phyloP scores from a whole-genome alignment of 2,797 vertebrate species.

The Cygnus olor region DNA sequence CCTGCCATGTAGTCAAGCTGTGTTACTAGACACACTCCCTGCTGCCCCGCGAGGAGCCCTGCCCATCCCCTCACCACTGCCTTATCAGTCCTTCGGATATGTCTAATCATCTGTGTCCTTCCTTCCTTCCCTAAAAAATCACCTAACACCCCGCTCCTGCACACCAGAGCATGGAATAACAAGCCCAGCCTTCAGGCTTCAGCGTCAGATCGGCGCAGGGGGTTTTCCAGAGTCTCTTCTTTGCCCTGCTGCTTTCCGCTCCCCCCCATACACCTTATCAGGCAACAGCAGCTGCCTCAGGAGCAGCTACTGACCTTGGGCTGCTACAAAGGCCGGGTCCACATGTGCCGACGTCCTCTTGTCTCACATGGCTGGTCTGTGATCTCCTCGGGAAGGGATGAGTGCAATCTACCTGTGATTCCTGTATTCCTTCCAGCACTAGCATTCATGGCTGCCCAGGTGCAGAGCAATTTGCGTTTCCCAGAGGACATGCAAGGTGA shows the following conservation, averaged over 20 bases:
- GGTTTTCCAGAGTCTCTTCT: neutral
- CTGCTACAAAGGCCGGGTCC: neutral
- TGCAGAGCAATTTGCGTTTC: neutral
- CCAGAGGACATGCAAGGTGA: neutral
- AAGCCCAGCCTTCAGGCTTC: neutral
- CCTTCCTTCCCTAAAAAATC: conserved; percentile 6
- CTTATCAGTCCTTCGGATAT: neutral
- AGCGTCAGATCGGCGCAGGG: neutral
- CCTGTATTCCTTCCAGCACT: neutral
- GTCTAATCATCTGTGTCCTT: neutral
- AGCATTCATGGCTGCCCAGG: neutral
- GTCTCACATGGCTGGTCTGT: conserved; percentile 1
- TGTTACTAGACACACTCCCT: neutral
- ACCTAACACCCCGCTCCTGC: neutral
- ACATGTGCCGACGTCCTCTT: neutral
- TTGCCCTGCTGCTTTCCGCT: neutral
- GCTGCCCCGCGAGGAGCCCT: neutral
- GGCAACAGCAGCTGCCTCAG: conserved; percentile 16
- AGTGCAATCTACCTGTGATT: neutral
- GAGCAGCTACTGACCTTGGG: conserved; percentile 27
- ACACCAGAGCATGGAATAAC: conserved; percentile 1
- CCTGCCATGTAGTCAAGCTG: neutral
- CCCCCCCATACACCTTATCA: neutral
- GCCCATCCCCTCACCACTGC: neutral
- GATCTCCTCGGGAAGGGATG: neutral